phyloP scores from a whole-genome alignment of 2,888 invertebrate genomes.

The Ectemnius continuus region DNA sequence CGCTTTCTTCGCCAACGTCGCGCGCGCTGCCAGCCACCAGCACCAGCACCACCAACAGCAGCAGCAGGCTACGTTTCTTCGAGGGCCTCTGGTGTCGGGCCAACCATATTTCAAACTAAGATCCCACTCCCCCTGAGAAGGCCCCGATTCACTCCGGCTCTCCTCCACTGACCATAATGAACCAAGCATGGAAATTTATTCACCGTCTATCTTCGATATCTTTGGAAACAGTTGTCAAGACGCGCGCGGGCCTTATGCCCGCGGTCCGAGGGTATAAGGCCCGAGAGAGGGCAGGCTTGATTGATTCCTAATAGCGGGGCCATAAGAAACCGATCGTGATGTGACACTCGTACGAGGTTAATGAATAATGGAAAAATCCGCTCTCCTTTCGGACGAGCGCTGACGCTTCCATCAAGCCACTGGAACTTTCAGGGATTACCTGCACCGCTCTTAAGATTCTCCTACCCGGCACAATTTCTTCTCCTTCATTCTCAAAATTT shows the following conservation, averaged over 20 bases:
- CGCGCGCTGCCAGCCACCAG: slow-evolving; percentile 8
- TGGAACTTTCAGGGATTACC: slow-evolving; percentile 68
- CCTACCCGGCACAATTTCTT: neutral
- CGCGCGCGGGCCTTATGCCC: slow-evolving; percentile 16
- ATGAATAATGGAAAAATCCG: slow-evolving; percentile 64
- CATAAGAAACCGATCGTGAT: slow-evolving; percentile 57
- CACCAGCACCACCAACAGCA: slow-evolving; percentile 45
- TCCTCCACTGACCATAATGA: no score
- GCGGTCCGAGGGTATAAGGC: slow-evolving; percentile 8
- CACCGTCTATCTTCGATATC: slow-evolving; percentile 24
- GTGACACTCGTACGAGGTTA: slow-evolving; percentile 53
- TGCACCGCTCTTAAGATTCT: slow-evolving; percentile 55
- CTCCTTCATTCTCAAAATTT: slow-evolving; percentile 6
- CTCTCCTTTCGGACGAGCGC: slow-evolving; percentile 34
- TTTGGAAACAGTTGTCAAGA: slow-evolving; percentile 44
- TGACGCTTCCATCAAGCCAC: slow-evolving; percentile 20
- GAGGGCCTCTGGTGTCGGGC: slow-evolving; percentile 49
- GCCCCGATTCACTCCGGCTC: no score
- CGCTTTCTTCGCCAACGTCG: slow-evolving; percentile 60
- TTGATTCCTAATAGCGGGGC: slow-evolving; percentile 59
- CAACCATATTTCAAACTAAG: slow-evolving; percentile 52
- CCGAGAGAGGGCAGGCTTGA: slow-evolving; percentile 35
- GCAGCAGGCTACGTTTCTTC: slow-evolving; percentile 51
- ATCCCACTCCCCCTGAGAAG: no score
- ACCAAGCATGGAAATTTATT: no score